phyloP scores from a whole-genome alignment of 1,140 invertebrate genomes.

The Atopsyche davidsoni region DNA sequence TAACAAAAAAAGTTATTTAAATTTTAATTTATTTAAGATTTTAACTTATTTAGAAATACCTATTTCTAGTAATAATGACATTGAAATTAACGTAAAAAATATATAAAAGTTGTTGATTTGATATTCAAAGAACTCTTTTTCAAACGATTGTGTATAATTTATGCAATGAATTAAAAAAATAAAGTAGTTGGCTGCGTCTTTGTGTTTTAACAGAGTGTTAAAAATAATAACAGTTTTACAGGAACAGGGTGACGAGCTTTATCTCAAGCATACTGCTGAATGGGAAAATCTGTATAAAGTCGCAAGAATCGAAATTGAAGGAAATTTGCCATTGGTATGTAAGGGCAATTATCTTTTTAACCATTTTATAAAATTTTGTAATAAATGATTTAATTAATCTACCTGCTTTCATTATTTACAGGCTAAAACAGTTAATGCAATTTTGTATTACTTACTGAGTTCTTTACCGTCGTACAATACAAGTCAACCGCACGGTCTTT shows the following conservation, averaged over 20 bases:
- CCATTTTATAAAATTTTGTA: not conserved
- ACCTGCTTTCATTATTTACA: conserved; percentile 31
- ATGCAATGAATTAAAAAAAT: too few species aligned
- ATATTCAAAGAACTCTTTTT: too few species aligned
- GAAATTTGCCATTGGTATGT: conserved; percentile 45
- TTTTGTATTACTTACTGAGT: conserved; percentile 51
- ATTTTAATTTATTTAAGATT: not conserved
- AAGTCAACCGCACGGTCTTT: conserved; percentile 41
- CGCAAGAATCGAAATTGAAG: conserved; percentile 42
- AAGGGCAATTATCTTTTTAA: conserved; percentile 5
- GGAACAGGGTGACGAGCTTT: conserved; percentile 42
- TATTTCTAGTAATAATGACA: not conserved
- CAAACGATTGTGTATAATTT: too few species aligned
- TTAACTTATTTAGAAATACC: not conserved
- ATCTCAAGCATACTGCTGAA: conserved; percentile 37
- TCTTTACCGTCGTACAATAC: conserved; percentile 45
- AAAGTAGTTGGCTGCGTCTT: too few species aligned
- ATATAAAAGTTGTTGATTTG: not conserved
- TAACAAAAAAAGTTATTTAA: not conserved
- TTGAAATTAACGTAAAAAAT: conserved; percentile 1
- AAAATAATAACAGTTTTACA: conserved; percentile 42
- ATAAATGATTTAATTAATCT: not conserved
- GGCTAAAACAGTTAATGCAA: conserved; percentile 49
- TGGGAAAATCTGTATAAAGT: conserved; percentile 38
- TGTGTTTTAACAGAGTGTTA: too few species aligned